Conservation (phyloP, 1,140 invertebrate species). For the Drosophila biarmipes region DNA sequence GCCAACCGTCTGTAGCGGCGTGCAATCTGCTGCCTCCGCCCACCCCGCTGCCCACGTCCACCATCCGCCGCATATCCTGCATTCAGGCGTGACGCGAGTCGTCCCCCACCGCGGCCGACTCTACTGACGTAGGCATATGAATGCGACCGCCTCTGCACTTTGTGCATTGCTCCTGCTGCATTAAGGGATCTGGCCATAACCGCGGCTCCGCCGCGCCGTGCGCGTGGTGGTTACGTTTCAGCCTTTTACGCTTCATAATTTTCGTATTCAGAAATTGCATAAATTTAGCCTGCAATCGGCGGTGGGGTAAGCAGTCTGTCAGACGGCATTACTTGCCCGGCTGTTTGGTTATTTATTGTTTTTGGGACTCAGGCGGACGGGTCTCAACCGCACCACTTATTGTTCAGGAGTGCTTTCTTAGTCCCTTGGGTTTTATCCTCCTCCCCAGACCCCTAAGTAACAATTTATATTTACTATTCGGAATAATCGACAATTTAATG, state of each 20-base stretch:
- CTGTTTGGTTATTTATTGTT: slow-evolving; percentile 53
- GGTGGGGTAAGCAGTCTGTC: slow-evolving; percentile 7
- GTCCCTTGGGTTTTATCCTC: background rate
- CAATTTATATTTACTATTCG: background rate
- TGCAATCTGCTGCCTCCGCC: slow-evolving; percentile 61
- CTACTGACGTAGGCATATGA: slow-evolving; percentile 23
- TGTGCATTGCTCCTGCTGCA: slow-evolving; percentile 31
- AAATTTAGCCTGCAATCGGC: slow-evolving; percentile 39
- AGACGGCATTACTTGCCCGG: slow-evolving; percentile 14
- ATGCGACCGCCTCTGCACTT: slow-evolving; percentile 50
- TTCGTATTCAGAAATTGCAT: slow-evolving; percentile 51
- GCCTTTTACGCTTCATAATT: slow-evolving; percentile 65
- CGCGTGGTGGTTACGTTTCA: slow-evolving; percentile 38
- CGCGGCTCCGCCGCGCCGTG: background rate
- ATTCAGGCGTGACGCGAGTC: slow-evolving; percentile 56
- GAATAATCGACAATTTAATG: slow-evolving; percentile 37
- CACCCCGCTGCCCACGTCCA: background rate
- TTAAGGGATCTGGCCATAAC: slow-evolving; percentile 6
- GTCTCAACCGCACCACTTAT: background rate
- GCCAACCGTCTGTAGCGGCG: slow-evolving; percentile 43
- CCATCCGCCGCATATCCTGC: slow-evolving; percentile 21
- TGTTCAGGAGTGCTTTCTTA: background rate
- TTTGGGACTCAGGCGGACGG: slow-evolving; percentile 32
- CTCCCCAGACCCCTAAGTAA: background rate
- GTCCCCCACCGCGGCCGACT: slow-evolving; percentile 5